phyloP scores from a whole-genome alignment of 2,113 vertebrate species.

The Takifugu bimaculatus region DNA sequence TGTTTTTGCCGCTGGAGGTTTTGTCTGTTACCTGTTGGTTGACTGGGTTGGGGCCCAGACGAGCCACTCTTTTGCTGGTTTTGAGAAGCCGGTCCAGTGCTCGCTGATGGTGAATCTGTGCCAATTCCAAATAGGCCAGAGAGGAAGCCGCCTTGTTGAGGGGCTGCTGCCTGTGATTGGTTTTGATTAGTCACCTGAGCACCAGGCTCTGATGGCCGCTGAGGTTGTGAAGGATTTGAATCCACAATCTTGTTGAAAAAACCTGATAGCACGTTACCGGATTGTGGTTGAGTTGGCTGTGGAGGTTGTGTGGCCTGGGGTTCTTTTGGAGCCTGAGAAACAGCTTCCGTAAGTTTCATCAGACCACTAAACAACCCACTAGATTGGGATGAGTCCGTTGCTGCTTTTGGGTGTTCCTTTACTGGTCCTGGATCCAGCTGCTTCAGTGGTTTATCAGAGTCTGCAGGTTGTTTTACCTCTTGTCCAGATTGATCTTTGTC shows the following conservation, averaged over 20 bases:
- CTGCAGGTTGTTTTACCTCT: constrained; percentile 13
- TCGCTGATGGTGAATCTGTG: constrained; percentile 58
- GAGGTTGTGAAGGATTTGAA: constrained; percentile 32
- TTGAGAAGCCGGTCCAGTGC: constrained; percentile 23
- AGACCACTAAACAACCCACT: constrained; percentile 65
- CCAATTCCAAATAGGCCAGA: constrained; percentile 76
- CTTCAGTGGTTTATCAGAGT: constrained; percentile 42
- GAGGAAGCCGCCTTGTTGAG: constrained; percentile 66
- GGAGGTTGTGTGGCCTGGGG: constrained; percentile 14
- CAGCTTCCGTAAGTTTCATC: constrained; percentile 56
- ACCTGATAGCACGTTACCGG: constrained; percentile 59
- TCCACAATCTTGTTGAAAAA: constrained; percentile 71
- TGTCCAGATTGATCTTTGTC: constrained; percentile 24
- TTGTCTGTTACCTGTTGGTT: constrained; percentile 44
- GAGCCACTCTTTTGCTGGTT: constrained; percentile 27
- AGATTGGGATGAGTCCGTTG: constrained; percentile 32
- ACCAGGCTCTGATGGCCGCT: constrained; percentile 20
- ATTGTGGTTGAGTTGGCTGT: constrained; percentile 40
- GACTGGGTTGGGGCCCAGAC: constrained; percentile 30
- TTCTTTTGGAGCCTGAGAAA: constrained; percentile 42
- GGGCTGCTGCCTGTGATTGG: constrained; percentile 31
- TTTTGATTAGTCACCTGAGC: constrained; percentile 36
- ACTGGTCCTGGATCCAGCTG: constrained; percentile 19
- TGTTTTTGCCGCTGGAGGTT: constrained; percentile 62
- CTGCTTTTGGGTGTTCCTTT: constrained; percentile 28